phyloP scores from a whole-genome alignment of 2,797 vertebrate species.

The Emydoidea blandingii region DNA sequence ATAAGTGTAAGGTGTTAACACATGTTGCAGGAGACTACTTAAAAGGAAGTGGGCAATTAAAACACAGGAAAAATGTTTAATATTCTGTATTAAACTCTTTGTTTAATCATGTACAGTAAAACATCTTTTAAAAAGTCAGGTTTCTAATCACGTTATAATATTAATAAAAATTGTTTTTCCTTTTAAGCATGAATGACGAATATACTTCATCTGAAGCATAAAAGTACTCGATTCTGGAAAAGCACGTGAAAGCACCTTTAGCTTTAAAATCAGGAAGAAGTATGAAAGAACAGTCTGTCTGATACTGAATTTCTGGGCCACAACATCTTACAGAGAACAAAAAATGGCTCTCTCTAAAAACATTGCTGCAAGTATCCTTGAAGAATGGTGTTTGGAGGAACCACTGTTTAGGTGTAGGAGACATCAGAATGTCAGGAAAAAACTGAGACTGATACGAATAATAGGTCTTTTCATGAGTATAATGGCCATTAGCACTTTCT shows the following conservation, averaged over 20 bases:
- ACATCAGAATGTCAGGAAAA: constrained; percentile 86
- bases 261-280: constrained; percentile 53
- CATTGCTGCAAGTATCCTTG: constrained; percentile 56
- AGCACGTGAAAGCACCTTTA: not conserved
- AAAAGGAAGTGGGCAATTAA: not conserved
- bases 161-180: constrained; percentile 40
- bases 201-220: constrained; percentile 57
- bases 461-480: constrained; percentile 90
- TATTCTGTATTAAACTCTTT: constrained; percentile 11
- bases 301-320: constrained; percentile 40
- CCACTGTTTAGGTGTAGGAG: constrained; percentile 69
- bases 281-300: constrained; percentile 74
- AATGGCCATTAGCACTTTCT: constrained; percentile 90
- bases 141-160: constrained; percentile 19
- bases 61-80: not conserved
- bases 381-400: constrained; percentile 75
- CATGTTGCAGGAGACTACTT: not conserved
- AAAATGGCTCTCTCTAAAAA: constrained; percentile 80
- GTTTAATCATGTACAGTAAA: not conserved
- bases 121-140: constrained; percentile 5
- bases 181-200: constrained; percentile 75
- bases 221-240: constrained; percentile 53
- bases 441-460: constrained; percentile 90
- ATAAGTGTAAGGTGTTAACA: not conserved
- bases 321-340: constrained; percentile 19